Percentiles rank a stretch among this genome's conserved stretches.
Conservation (phyloP, 2,888 invertebrate genomes). For the Maniola hyperantus region DNA sequence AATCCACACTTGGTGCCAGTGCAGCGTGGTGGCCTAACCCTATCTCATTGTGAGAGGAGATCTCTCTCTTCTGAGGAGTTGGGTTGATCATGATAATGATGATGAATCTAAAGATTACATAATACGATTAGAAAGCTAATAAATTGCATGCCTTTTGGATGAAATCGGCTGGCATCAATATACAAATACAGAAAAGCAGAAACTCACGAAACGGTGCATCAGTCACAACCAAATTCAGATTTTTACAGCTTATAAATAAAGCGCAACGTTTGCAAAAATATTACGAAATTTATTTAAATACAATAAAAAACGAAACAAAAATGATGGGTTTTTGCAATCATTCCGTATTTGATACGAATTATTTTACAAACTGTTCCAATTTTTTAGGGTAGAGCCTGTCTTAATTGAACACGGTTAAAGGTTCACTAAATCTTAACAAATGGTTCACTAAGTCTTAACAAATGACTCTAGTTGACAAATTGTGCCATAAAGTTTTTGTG, state of each 20-base stretch:
- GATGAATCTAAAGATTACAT: background rate
- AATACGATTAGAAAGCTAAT: background rate
- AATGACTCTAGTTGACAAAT: slow-evolving; percentile 50
- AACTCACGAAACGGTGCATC: background rate
- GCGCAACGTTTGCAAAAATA: background rate
- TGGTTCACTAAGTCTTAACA: slow-evolving; percentile 40
- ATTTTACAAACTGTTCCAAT: slow-evolving; percentile 16
- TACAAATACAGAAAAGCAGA: slow-evolving; percentile 4
- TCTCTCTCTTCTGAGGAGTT: too few relatives aligned
- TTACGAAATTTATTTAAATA: slow-evolving; percentile 5
- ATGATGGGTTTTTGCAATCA: slow-evolving; percentile 12
- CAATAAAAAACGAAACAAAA: slow-evolving; percentile 2
- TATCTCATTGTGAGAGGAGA: too few relatives aligned
- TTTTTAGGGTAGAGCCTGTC: background rate
- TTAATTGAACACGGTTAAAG: slow-evolving; percentile 29
- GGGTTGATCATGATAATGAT: too few relatives aligned
- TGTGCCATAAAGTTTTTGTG: slow-evolving; percentile 57
- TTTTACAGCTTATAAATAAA: background rate
- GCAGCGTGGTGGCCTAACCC: too few relatives aligned
- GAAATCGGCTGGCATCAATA: background rate
- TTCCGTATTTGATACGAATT: slow-evolving; percentile 14
- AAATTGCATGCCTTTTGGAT: background rate
- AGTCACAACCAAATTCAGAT: background rate
- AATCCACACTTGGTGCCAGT: too few relatives aligned
- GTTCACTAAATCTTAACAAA: slow-evolving; percentile 42